phyloP scores from a whole-genome alignment of 2,113 vertebrate genomes.

The Ivindomyrus marchei region DNA sequence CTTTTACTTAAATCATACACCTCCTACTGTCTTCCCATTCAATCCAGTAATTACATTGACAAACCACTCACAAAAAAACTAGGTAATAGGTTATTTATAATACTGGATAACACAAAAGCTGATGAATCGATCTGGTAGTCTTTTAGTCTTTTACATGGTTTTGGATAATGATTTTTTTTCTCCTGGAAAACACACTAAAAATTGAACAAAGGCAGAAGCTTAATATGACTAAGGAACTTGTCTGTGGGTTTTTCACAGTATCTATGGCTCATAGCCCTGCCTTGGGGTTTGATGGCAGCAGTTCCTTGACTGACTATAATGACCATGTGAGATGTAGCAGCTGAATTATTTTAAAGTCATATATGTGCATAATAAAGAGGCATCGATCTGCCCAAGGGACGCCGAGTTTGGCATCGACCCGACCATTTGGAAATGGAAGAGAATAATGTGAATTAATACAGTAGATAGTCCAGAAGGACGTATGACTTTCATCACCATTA shows the following conservation, averaged over 20 bases:
- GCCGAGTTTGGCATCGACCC: constrained; percentile 9
- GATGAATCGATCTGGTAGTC: neutral
- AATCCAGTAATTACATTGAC: neutral
- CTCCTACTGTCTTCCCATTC: neutral
- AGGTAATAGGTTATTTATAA: neutral
- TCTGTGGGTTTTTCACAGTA: neutral
- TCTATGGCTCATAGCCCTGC: neutral
- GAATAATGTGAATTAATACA: neutral
- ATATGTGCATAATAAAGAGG: constrained; percentile 12
- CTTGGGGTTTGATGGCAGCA: neutral
- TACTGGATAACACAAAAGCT: neutral
- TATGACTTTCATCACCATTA: neutral
- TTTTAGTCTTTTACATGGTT: neutral
- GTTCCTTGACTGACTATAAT: neutral
- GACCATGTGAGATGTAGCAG: neutral
- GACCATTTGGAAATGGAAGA: neutral
- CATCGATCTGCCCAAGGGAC: constrained; percentile 21
- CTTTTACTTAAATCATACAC: neutral
- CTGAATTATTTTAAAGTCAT: constrained; percentile 6
- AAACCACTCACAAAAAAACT: neutral
- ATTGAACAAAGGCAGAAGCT: neutral
- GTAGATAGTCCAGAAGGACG: neutral
- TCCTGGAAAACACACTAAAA: neutral
- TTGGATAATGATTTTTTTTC: neutral
- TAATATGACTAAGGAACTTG: neutral